Conservation (phyloP, 2,113 vertebrate genomes). For the Glaucomys volans region DNA sequence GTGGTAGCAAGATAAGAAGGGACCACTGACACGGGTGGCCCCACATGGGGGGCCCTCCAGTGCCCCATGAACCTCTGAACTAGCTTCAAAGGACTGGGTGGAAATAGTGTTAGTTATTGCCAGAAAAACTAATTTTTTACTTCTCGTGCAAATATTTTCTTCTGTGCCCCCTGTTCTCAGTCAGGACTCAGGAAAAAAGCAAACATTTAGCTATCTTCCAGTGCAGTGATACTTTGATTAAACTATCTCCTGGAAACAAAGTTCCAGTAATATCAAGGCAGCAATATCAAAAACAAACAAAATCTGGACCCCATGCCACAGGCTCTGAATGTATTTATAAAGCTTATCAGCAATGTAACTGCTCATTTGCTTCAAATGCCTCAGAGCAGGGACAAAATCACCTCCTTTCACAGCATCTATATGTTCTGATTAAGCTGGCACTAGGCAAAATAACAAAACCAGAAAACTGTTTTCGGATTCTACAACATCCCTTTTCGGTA, state of each 20-base stretch:
- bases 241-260: constrained; percentile 5
- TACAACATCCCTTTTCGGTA: neutral
- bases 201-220: constrained; percentile 9
- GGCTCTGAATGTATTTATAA: neutral
- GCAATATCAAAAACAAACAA: neutral
- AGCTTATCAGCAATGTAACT: neutral
- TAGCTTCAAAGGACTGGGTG: constrained; percentile 21
- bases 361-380: neutral
- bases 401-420: neutral
- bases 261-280: neutral
- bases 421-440: neutral
- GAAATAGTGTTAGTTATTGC: constrained; percentile 18
- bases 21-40: neutral
- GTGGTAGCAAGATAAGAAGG: neutral
- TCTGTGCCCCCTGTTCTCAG: constrained; percentile 16
- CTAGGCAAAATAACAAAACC: constrained; percentile 26
- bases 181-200: neutral
- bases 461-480: constrained; percentile 29
- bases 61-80: neutral
- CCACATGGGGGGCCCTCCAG: neutral
- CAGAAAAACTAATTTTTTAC: constrained; percentile 28
- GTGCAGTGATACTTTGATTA: constrained; percentile 18
- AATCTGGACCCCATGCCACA: neutral
- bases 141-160: constrained; percentile 11
- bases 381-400: neutral